These are phyloP conservation scores for Agelas oroides DNA, from an alignment of 37 sponge, comb jelly and placozoan species.

Conservation along the genomic window DNA sequence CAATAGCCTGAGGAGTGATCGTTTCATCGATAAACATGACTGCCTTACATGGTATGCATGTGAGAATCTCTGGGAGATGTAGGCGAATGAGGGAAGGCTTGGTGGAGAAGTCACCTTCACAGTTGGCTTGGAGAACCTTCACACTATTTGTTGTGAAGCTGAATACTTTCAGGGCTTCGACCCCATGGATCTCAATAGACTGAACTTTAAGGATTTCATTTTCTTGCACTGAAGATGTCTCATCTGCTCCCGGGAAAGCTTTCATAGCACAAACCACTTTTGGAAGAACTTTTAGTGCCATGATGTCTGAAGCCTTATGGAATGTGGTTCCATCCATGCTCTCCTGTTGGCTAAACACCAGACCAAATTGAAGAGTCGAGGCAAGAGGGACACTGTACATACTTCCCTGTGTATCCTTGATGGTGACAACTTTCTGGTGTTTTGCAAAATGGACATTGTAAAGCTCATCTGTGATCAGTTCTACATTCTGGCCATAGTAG, in stretches of 20 bases:
- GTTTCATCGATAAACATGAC: not conserved
- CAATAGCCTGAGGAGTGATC: not conserved
- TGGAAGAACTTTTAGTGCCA: constrained; percentile 20
- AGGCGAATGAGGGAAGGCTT: constrained; percentile 47
- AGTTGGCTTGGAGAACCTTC: constrained; percentile 40
- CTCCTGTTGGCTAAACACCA: constrained; percentile 27
- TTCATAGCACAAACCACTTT: constrained; percentile 38
- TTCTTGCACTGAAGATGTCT: not conserved
- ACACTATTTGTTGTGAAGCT: constrained; percentile 11
- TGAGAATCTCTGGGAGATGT: constrained; percentile 40
- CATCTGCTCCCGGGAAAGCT: not conserved
- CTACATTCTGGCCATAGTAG: constrained; percentile 18
- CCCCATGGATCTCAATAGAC: not conserved
- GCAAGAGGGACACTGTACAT: constrained; percentile 22
- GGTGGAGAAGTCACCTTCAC: constrained; percentile 40
- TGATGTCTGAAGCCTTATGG: constrained; percentile 18
- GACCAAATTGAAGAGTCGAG: constrained; percentile 38
- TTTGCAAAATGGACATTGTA: constrained; percentile 37
- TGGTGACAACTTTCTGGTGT: constrained; percentile 26
- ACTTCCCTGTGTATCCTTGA: constrained; percentile 26
- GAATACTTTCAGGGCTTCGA: constrained; percentile 21
- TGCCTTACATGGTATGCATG: not conserved
- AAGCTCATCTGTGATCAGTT: constrained; percentile 36
- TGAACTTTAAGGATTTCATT: constrained; percentile 30
- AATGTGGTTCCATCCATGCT: constrained; percentile 41